Conservation (phyloP, 2,797 vertebrate species). For the Miichthys miiuy region DNA sequence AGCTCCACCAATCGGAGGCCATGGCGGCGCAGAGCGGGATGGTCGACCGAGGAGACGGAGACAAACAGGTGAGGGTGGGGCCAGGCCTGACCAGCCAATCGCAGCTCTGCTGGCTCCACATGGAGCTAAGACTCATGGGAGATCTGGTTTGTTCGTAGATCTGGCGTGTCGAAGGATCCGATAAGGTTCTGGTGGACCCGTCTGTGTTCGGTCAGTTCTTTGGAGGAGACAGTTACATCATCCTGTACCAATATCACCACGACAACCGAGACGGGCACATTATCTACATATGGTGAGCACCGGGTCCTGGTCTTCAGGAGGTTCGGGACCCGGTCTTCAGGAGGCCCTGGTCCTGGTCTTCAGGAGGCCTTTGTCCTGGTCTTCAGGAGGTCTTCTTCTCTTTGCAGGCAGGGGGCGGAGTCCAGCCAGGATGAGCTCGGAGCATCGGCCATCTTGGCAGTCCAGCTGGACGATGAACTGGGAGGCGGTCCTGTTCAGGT, state of each 20-base stretch:
- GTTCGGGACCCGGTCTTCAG: no score
- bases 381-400: neutral
- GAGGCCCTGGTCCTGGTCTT: no score
- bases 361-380: no score
- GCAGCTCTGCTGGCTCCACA: neutral
- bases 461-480: constrained; percentile 74
- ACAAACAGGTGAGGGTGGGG: constrained; percentile 72
- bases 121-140: neutral
- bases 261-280: constrained; percentile 55
- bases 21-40: constrained; percentile 83
- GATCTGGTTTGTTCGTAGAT: constrained; percentile 55
- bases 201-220: constrained; percentile 77
- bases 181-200: constrained; percentile 69
- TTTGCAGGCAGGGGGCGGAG: constrained; percentile 80
- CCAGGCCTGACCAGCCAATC: no score
- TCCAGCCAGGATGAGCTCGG: constrained; percentile 76
- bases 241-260: constrained; percentile 76
- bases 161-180: constrained; percentile 78
- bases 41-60: constrained; percentile 78
- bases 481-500: constrained; percentile 80
- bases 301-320: no score
- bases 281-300: constrained; percentile 82
- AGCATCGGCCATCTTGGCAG: constrained; percentile 70
- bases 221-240: constrained; percentile 84
- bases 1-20: constrained; percentile 70